phyloP scores from a whole-genome alignment of 2,888 invertebrate genomes.

The Malthinus flaveolus region DNA sequence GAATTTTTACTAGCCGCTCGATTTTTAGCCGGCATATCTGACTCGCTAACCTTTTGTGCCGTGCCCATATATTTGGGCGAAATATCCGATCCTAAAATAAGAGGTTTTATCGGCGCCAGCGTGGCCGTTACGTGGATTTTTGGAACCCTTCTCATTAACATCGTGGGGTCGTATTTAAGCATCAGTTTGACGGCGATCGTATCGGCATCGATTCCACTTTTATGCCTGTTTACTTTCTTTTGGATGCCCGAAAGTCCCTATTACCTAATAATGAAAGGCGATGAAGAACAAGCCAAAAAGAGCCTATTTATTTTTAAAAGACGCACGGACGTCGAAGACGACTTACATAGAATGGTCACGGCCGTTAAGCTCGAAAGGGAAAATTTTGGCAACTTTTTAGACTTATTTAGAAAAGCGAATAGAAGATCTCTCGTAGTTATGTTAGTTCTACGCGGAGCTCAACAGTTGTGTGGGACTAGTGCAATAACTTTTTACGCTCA shows the following conservation, averaged over 20 bases:
- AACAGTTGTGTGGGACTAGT: slow-evolving; percentile 65
- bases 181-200: slow-evolving; percentile 58
- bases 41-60: slow-evolving; percentile 49
- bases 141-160: slow-evolving; percentile 65
- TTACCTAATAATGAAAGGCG: slow-evolving; percentile 49
- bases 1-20: slow-evolving; percentile 58
- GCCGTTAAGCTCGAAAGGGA: slow-evolving; percentile 45
- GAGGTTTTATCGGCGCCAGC: slow-evolving; percentile 65
- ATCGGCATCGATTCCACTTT: slow-evolving; percentile 61
- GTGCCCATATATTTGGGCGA: slow-evolving; percentile 65
- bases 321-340: slow-evolving; percentile 55
- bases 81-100: slow-evolving; percentile 60
- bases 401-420: slow-evolving; percentile 54
- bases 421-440: slow-evolving; percentile 65
- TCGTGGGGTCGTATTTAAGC: slow-evolving; percentile 62
- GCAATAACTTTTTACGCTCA: slow-evolving; percentile 64
- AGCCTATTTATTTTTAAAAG: slow-evolving; percentile 63
- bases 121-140: slow-evolving; percentile 60
- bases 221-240: slow-evolving; percentile 61
- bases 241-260: slow-evolving; percentile 69
- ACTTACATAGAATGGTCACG: slow-evolving; percentile 43
- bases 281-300: slow-evolving; percentile 52
- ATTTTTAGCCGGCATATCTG: slow-evolving; percentile 64
- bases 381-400: slow-evolving; percentile 57
- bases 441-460: slow-evolving; percentile 61